Percentiles rank a stretch among this genome's conserved stretches.
Evolutionary conservation across 2,797 vertebrate species (phyloP).

Genomic region (Phylloscopus collybita): DNA sequence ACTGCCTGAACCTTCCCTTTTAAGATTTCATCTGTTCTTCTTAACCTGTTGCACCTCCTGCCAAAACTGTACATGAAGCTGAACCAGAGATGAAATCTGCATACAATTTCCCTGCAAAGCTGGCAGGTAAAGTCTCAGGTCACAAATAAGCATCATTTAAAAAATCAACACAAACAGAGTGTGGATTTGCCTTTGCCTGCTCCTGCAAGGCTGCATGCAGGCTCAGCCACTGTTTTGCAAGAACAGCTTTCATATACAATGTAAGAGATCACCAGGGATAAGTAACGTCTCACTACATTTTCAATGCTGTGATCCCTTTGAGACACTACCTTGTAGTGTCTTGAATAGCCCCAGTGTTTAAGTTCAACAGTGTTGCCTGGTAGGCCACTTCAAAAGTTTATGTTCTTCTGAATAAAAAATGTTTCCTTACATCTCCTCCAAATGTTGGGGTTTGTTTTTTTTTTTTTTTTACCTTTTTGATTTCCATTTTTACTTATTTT

Average conservation of each 20-base stretch:
- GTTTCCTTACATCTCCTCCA: slow-evolving; percentile 31
- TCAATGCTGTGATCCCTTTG: slow-evolving; percentile 40
- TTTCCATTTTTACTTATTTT: slow-evolving; percentile 44
- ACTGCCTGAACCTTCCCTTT: slow-evolving; percentile 12
- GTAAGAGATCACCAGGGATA: slow-evolving; percentile 44
- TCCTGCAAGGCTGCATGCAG: background rate
- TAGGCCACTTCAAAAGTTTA: slow-evolving; percentile 40
- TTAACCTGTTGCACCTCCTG: slow-evolving; percentile 39
- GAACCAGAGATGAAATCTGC: background rate
- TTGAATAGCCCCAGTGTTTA: slow-evolving; percentile 58
- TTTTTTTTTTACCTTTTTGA: slow-evolving; percentile 1
- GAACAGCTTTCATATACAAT: slow-evolving; percentile 42
- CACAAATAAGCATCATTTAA: background rate
- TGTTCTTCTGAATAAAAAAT: slow-evolving; percentile 50
- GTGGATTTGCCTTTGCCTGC: slow-evolving; percentile 17
- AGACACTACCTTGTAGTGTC: slow-evolving; percentile 41
- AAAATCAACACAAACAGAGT: background rate
- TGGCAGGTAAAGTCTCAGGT: background rate
- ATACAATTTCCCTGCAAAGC: background rate
- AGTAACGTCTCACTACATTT: slow-evolving; percentile 60
- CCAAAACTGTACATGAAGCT: background rate
- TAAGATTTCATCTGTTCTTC: slow-evolving; percentile 35
- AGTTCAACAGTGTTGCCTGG: slow-evolving; percentile 51
- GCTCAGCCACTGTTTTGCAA: slow-evolving; percentile 38
- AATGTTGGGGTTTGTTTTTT: background rate